Evolutionary conservation across 2,888 invertebrate species (phyloP).

Genomic region (Gastracanthus pulcherrimus): DNA sequence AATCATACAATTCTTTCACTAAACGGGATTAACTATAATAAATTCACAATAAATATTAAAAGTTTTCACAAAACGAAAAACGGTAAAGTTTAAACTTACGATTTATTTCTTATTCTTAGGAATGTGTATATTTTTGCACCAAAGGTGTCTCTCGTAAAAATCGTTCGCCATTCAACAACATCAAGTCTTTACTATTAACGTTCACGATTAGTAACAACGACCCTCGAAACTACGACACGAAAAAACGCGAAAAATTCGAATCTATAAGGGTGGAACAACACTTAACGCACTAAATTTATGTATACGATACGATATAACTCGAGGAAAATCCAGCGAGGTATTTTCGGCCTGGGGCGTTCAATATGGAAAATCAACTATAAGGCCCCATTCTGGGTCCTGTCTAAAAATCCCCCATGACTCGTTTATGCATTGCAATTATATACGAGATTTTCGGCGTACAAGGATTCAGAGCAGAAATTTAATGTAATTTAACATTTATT

Average conservation of each 20-base stretch:
- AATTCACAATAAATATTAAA: not conserved
- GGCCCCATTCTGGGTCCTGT: not conserved
- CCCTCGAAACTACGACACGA: not conserved
- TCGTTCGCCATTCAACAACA: slow-evolving; percentile 45
- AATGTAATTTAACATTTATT: not conserved
- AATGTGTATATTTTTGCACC: slow-evolving; percentile 31
- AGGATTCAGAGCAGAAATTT: not conserved
- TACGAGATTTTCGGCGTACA: too few relatives aligned
- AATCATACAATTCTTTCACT: not conserved
- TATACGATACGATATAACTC: slow-evolving; percentile 28
- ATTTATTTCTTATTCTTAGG: not conserved
- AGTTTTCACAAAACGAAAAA: not conserved
- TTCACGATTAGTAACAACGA: slow-evolving; percentile 41
- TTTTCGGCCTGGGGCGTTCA: slow-evolving; percentile 4
- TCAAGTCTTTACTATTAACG: slow-evolving; percentile 19
- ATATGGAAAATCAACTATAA: slow-evolving; percentile 12
- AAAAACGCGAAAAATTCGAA: slow-evolving; percentile 21
- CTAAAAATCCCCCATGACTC: not conserved
- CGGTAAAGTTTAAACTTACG: not conserved
- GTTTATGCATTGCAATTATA: not conserved
- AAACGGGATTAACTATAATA: too few relatives aligned
- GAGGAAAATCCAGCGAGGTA: slow-evolving; percentile 42
- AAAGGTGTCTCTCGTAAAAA: slow-evolving; percentile 36
- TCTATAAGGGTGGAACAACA: slow-evolving; percentile 31
- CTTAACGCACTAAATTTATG: slow-evolving; percentile 30